Percentiles rank a stretch among this genome's conserved stretches.
These are phyloP conservation scores for Amphipoea oculea DNA, from an alignment of 2,888 invertebrate genomes.

Conservation along the genomic window DNA sequence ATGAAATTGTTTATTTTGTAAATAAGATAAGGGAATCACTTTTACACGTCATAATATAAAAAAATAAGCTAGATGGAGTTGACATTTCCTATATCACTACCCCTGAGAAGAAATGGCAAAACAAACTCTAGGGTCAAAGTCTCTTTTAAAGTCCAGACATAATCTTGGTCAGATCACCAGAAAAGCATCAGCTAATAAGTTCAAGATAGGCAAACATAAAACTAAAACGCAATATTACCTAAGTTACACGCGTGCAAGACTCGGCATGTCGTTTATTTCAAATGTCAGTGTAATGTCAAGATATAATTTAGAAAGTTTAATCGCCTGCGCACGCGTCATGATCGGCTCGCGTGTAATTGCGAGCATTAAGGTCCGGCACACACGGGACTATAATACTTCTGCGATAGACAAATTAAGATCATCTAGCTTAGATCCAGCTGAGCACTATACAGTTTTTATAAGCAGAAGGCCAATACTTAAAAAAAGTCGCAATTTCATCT, in stretches of 20 bases:
- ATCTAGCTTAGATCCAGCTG: not conserved
- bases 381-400: not conserved
- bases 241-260: slow-evolving; percentile 48
- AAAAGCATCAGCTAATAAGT: not conserved
- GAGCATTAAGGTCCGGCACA: slow-evolving; percentile 39
- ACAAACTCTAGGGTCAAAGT: too few species aligned
- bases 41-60: too few species aligned
- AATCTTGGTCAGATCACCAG: too few species aligned
- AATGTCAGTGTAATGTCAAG: slow-evolving; percentile 65
- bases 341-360: slow-evolving; percentile 57
- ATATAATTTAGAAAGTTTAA: slow-evolving; percentile 67
- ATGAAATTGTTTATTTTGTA: too few species aligned
- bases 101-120: too few species aligned
- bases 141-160: too few species aligned
- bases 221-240: slow-evolving; percentile 20
- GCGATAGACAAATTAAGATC: not conserved
- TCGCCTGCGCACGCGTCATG: slow-evolving; percentile 57
- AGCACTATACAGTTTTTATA: not conserved
- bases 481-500: not conserved
- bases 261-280: slow-evolving; percentile 47
- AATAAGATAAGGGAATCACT: too few species aligned
- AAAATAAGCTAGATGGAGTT: too few species aligned
- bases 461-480: not conserved
- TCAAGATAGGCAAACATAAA: not conserved
- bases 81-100: too few species aligned